Percentiles rank a stretch among this genome's conserved stretches.
These are phyloP conservation scores for Semaprochilodus insignis DNA, from an alignment of 2,797 vertebrate genomes.

Conservation along the genomic window DNA sequence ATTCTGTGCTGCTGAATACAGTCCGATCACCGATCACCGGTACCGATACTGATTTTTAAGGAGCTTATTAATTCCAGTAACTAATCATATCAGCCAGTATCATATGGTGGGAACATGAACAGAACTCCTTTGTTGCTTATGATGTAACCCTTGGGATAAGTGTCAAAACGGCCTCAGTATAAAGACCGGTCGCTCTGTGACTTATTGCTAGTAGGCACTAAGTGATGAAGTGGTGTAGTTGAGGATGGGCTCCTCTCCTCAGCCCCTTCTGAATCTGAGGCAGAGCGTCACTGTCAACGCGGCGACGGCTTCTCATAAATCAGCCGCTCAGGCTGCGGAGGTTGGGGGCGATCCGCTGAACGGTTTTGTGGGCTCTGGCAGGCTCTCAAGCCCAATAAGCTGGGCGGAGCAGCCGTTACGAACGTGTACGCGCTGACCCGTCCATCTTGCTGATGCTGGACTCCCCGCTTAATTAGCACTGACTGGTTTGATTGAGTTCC, in stretches of 20 bases:
- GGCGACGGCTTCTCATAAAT: constrained; percentile 46
- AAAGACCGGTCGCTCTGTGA: not conserved
- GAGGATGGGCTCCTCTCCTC: constrained; percentile 2
- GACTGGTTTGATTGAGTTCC: constrained; percentile 74
- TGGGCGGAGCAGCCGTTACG: not conserved
- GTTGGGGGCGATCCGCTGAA: constrained; percentile 47
- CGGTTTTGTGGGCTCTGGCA: constrained; percentile 48
- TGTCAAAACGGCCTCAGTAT: not conserved
- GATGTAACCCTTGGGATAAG: not conserved
- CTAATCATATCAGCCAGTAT: not conserved
- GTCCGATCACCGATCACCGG: no score
- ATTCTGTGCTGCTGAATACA: no score
- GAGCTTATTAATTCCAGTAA: not conserved
- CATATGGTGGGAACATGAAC: not conserved
- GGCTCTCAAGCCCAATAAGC: constrained; percentile 58
- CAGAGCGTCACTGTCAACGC: not conserved
- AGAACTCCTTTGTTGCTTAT: not conserved
- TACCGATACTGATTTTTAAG: not conserved
- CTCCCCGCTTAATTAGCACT: constrained; percentile 68
- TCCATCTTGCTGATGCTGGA: constrained; percentile 57
- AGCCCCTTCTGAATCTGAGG: constrained; percentile 1
- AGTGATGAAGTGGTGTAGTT: constrained; percentile 1
- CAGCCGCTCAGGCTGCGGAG: not conserved
- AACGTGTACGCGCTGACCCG: constrained; percentile 63
- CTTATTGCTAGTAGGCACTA: not conserved